Evolutionary conservation across 64 coral and sea anemone species (phyloP), one percentile per base, ranked within the genome.

Genomic region (Montipora capricornis): DNA sequence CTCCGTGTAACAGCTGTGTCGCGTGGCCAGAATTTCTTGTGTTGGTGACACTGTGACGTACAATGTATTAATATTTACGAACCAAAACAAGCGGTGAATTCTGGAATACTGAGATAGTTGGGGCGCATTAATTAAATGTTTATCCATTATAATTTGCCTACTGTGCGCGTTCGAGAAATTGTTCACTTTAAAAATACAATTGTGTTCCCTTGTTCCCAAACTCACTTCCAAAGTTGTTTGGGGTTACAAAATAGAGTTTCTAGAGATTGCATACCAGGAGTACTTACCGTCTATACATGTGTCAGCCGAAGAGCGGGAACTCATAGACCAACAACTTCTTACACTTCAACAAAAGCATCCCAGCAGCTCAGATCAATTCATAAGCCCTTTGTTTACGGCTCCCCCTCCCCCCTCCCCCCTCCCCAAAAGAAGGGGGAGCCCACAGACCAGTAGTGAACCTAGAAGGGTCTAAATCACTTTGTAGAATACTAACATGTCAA

Each of bases 401-500:
- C 29, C 29, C 29, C 1, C 29, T 0, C 83, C 6, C 29, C 29
- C 78, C 80, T 16, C 29, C 29, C 1, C 29, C 1, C 83, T 1
- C 29, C 29, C 78, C 80, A 1, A 0, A 91, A 91, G 73, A 91
- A 57, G 79, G 79, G 24, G 89, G 89, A 6, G 64, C 45, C 4
- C 69, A 82, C 78, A 91, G 89, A 82, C 89, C 89, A 9, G 89
- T 91, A 5, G 68, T 91, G 0, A 91, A 91, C 48, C 77, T 91
- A 29, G 0, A 83, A 82, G 37, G 78, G 37, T 29, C 29, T 29
- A 29, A 29, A 29, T 29, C 29, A 29, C 29, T 29, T 29, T 29
- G 7, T 83, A 49, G 44, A 44, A 0, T 92, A 29, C 46, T 14
- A 74, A 17, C 90, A 84, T 57, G 83, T 84, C 90, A 84, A 83